Conservation (phyloP, 2,888 invertebrate species). For the Rhagonycha lutea region DNA sequence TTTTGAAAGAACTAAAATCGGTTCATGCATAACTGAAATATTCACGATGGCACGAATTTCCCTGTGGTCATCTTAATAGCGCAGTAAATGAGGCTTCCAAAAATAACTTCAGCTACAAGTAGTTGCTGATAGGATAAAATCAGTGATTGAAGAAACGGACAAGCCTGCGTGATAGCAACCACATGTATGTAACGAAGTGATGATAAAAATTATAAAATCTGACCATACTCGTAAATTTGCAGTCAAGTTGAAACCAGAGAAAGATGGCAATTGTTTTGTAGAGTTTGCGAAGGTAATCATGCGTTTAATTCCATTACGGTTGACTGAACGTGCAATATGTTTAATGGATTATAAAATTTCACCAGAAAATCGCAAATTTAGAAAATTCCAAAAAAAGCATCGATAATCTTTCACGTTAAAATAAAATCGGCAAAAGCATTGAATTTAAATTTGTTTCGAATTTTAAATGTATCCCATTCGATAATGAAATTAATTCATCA, state of each 20-base stretch:
- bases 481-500: background rate
- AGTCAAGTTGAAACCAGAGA: background rate
- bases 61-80: too few species aligned
- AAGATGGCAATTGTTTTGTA: background rate
- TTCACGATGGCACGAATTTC: too few species aligned
- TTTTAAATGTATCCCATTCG: background rate
- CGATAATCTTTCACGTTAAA: background rate
- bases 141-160: background rate
- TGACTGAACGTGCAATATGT: background rate
- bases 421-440: background rate
- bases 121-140: background rate
- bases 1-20: too few species aligned
- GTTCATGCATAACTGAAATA: too few species aligned
- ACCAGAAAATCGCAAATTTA: background rate
- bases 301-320: background rate
- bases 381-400: background rate
- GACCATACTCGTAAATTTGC: background rate
- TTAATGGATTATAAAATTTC: background rate
- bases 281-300: background rate
- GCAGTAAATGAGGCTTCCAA: background rate
- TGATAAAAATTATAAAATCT: background rate
- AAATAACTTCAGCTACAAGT: background rate
- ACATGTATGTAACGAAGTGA: background rate
- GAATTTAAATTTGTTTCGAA: background rate
- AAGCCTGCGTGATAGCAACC: background rate